phyloP scores from a whole-genome alignment of 2,113 vertebrate genomes.

The Lamprotornis superbus region DNA sequence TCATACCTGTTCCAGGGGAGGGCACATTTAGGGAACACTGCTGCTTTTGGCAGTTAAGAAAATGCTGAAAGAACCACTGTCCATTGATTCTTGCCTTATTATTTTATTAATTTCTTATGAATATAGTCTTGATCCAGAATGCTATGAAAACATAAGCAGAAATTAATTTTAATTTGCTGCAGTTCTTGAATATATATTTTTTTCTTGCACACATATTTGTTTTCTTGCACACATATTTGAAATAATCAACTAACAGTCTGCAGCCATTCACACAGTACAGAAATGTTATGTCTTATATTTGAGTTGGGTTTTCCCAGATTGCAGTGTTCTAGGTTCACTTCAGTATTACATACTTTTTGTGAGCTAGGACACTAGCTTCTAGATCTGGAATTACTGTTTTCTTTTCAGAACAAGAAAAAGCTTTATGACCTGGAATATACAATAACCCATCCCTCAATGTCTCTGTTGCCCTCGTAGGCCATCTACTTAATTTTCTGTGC shows the following conservation, averaged over 20 bases:
- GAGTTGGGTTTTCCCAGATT: not conserved
- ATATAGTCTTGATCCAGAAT: not conserved
- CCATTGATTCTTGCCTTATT: not conserved
- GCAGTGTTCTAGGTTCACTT: not conserved
- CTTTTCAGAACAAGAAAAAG: not conserved
- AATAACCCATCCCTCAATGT: not conserved
- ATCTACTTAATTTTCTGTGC: not conserved
- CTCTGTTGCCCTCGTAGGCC: not conserved
- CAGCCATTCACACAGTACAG: not conserved
- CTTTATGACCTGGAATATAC: not conserved
- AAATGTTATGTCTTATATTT: not conserved
- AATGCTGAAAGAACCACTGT: not conserved
- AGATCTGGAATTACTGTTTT: not conserved
- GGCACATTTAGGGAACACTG: not conserved
- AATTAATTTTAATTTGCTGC: not conserved
- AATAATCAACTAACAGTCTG: not conserved
- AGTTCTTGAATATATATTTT: not conserved
- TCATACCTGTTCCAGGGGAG: rapidly evolving
- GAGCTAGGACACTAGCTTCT: not conserved
- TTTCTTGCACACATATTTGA: not conserved
- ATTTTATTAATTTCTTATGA: not conserved
- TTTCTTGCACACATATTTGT: not conserved
- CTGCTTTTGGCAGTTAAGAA: not conserved
- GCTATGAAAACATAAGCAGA: not conserved
- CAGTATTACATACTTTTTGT: not conserved